Percentiles rank a stretch among this genome's conserved stretches.
These are phyloP conservation scores for Heterodera carotae DNA, from an alignment of 1,140 invertebrate genomes.

Conservation along the genomic window DNA sequence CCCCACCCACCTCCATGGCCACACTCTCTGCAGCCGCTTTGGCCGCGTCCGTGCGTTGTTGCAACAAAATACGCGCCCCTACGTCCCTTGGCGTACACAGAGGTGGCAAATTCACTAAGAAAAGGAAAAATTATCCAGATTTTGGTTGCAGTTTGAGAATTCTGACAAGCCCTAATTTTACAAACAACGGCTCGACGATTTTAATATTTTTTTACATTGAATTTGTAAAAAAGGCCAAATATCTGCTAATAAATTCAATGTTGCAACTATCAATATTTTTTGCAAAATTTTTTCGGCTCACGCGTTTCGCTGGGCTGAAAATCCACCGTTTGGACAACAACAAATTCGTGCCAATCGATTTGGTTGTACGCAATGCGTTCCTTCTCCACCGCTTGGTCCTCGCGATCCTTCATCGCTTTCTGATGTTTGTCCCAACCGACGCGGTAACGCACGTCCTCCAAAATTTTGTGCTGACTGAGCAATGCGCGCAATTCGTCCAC, in stretches of 20 bases:
- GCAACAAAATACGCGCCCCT: constrained; percentile 58
- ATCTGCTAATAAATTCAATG: no score
- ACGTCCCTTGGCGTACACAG: constrained; percentile 63
- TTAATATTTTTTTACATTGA: no score
- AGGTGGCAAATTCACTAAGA: constrained; percentile 58
- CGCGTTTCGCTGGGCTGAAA: constrained; percentile 94
- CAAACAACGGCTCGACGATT: no score
- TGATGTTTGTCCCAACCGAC: constrained; percentile 94
- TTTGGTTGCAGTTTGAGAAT: no score
- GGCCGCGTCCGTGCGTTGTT: constrained; percentile 57
- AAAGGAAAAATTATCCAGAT: not conserved
- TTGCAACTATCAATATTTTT: no score
- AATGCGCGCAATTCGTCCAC: constrained; percentile 48
- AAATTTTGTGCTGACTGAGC: constrained; percentile 68
- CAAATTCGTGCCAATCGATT: constrained; percentile 99
- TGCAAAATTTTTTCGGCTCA: no score
- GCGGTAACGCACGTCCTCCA: constrained; percentile 88
- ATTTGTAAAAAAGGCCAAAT: no score
- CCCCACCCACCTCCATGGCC: constrained; percentile 59
- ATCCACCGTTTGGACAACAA: constrained; percentile 98
- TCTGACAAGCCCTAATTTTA: no score
- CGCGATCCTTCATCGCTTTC: constrained; percentile 73
- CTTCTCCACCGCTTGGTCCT: constrained; percentile 89
- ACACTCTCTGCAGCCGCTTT: constrained; percentile 59
- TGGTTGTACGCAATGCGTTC: constrained; percentile 94